Evolutionary conservation across 2,113 vertebrate genomes (phyloP).

Genomic region (Coryphaenoides rupestris): DNA sequence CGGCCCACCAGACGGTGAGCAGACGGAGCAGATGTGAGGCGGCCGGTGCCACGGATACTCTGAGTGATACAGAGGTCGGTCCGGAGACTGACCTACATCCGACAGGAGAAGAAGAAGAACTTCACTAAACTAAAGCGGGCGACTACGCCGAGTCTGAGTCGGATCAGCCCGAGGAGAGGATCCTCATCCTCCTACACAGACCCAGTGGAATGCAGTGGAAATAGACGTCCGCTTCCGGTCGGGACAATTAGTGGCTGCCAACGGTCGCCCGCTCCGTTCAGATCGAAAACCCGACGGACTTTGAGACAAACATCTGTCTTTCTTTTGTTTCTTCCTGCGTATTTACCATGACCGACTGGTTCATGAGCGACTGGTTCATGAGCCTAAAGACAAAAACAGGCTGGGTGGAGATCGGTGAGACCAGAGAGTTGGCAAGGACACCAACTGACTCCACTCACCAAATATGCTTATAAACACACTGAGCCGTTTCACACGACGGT

Average conservation of each 20-base stretch:
- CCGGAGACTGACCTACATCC: no score
- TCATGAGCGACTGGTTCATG: no score
- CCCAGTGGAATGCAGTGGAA: constrained; percentile 32
- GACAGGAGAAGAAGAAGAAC: constrained; percentile 11
- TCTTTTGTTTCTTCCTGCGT: constrained; percentile 23
- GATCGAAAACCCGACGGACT: constrained; percentile 2
- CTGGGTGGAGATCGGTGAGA: no score
- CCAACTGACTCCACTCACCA: constrained; percentile 57
- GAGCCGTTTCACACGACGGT: constrained; percentile 14
- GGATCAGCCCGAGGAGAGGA: no score
- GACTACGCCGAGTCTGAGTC: constrained; percentile 34
- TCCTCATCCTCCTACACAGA: constrained; percentile 6
- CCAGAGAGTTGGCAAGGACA: constrained; percentile 44
- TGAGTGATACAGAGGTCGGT: no score
- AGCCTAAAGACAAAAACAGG: constrained; percentile 52
- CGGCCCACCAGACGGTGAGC: constrained; percentile 67
- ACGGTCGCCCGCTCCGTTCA: constrained; percentile 18
- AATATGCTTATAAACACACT: constrained; percentile 53
- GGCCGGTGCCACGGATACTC: no score
- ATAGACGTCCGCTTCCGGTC: constrained; percentile 38
- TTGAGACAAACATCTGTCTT: neutral
- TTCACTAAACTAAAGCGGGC: constrained; percentile 31
- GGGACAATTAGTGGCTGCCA: constrained; percentile 31
- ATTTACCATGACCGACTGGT: constrained; percentile 35
- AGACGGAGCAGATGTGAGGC: constrained; percentile 63